Evolutionary conservation across 2,888 invertebrate species (phyloP), one percentile per base, ranked within the genome.

Genomic region (Gnatocerus cornutus): DNA sequence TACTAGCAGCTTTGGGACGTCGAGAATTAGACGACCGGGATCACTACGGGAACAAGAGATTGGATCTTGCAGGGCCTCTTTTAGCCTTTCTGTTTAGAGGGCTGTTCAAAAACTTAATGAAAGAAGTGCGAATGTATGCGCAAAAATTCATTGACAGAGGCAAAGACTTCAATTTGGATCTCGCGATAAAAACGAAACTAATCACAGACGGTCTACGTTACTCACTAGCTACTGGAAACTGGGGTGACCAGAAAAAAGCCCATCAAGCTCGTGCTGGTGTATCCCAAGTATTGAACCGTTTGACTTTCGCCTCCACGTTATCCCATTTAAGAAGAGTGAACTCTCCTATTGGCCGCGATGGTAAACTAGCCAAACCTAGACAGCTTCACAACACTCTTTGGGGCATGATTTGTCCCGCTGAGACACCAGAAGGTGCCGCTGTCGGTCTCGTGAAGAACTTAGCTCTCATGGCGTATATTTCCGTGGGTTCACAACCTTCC

Each of bases 221-320:
- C 83, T 99, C 99, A 0, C 88, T 99, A 78, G 99, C 99, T 76
- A 99, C 99, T 30, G 99, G 99, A 37, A 99, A 99, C 85, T 99
- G 99, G 99, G 99, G 99, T 52, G 99, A 99, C 84, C 99, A 99
- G 86, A 99, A 99, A 86, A 99, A 99, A 84, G 99, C 99, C 65
- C 99, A 99, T 91, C 97, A 98, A 86, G 98, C 97, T 14, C 89
- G 98, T 85, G 97, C 97, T 77, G 98, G 98, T 52, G 98, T 98
- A 21, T 96, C 97, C 52, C 96, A 98, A 89, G 76, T 75, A 86
- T 93, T 99, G 85, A 99, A 99, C 84, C 89, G 99, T 77, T 87
- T 99, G 74, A 99, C 99, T 0, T 99, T 98, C 87, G 99, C 98
- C 2, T 99, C 99, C 0, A 99, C 99, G 0, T 87, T 99, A 71